Conservation (phyloP, 2,113 vertebrate species). For the Eulemur rufifrons region DNA sequence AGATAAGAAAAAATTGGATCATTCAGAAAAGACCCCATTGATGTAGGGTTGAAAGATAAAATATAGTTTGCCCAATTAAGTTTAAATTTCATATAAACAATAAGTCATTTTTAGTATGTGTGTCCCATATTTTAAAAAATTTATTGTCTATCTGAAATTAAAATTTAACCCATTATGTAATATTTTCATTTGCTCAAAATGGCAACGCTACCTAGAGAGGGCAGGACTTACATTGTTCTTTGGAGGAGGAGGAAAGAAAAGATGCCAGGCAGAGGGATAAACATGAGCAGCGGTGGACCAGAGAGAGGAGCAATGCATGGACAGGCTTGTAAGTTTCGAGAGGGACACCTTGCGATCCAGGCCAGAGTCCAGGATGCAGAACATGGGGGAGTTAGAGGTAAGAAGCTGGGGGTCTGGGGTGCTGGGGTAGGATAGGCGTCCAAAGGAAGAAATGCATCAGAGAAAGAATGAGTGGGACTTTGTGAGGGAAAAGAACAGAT, state of each 20-base stretch:
- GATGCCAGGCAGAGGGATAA: neutral
- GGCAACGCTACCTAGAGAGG: neutral
- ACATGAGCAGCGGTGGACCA: neutral
- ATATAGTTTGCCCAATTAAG: neutral
- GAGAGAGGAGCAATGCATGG: neutral
- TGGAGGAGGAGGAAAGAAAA: neutral
- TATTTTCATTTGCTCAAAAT: slow-evolving; percentile 28
- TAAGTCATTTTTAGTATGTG: neutral
- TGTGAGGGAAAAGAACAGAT: neutral
- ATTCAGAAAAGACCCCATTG: neutral
- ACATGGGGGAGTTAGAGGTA: neutral
- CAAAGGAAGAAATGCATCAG: neutral
- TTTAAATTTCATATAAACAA: neutral
- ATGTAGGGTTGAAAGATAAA: neutral
- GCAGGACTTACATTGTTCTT: neutral
- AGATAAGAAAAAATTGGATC: neutral
- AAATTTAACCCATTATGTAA: neutral
- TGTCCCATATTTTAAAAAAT: neutral
- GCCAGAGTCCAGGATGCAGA: neutral
- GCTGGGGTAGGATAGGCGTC: neutral
- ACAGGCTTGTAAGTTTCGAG: neutral
- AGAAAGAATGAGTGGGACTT: neutral
- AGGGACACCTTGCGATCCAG: neutral
- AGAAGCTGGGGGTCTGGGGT: neutral
- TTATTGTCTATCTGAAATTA: slow-evolving; percentile 11